phyloP scores from a whole-genome alignment of 2,113 vertebrate genomes.

The Chamaea fasciata region DNA sequence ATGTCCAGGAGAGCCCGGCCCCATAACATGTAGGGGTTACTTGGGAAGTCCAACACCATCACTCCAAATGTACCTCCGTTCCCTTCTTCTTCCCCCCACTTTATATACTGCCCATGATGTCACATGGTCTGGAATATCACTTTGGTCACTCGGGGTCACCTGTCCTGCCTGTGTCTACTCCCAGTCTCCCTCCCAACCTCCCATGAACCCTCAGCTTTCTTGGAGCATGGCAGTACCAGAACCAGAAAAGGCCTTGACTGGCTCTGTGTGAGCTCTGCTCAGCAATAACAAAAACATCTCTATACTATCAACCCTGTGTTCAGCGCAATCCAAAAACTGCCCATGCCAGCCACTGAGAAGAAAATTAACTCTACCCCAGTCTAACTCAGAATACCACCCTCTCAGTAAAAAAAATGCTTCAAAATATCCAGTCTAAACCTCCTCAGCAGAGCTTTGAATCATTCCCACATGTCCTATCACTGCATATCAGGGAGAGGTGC shows the following conservation, averaged over 20 bases:
- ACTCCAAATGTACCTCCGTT: neutral
- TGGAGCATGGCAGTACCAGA: fast-evolving
- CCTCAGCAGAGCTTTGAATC: neutral
- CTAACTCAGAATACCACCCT: neutral
- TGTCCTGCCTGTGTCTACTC: neutral
- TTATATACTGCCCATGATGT: neutral
- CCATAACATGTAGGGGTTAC: neutral
- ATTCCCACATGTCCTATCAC: neutral
- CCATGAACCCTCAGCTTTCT: too few species aligned
- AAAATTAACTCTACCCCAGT: neutral
- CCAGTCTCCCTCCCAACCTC: neutral
- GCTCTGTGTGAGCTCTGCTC: neutral
- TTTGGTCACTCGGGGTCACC: neutral
- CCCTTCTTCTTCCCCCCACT: neutral
- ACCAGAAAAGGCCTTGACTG: neutral
- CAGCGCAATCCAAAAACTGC: neutral
- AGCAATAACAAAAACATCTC: neutral
- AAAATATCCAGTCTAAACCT: neutral
- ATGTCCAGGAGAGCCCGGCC: neutral
- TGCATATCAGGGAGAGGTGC: neutral
- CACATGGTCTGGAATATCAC: too few species aligned
- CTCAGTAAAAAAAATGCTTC: neutral
- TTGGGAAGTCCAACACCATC: neutral
- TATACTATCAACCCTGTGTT: neutral
- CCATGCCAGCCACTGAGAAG: neutral